A percentile compares a stretch with the other conserved stretches of the same genome.
Evolutionary conservation across 2,888 invertebrate species (phyloP).

Genomic region (Drosophila merina): DNA sequence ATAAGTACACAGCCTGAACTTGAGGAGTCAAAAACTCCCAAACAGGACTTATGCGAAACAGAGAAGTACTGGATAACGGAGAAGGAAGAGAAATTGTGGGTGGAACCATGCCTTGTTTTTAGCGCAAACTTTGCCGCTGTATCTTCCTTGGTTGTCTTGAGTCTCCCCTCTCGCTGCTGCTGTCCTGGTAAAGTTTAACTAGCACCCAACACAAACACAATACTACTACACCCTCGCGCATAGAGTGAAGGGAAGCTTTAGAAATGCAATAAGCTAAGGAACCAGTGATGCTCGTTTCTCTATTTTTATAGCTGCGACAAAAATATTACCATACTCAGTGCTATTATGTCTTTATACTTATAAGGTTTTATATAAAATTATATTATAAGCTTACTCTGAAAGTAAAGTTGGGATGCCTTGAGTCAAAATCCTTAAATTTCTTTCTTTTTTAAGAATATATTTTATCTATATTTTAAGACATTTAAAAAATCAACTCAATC

Average conservation of each 20-base stretch:
- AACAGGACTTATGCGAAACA: conserved; percentile 70
- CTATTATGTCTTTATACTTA: not conserved
- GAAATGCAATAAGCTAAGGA: conserved; percentile 32
- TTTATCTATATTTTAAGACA: too few relatives aligned
- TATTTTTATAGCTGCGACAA: too few relatives aligned
- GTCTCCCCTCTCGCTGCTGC: conserved; percentile 19
- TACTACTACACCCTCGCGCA: conserved; percentile 32
- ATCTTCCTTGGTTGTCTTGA: conserved; percentile 19
- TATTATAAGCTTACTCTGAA: too few relatives aligned
- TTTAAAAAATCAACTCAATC: too few relatives aligned
- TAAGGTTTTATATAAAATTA: too few relatives aligned
- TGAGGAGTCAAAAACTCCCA: conserved; percentile 79
- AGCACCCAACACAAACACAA: conserved; percentile 57
- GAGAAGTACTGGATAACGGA: not conserved
- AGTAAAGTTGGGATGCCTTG: too few relatives aligned
- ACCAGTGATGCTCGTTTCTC: conserved; percentile 9
- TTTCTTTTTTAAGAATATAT: too few relatives aligned
- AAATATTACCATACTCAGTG: too few relatives aligned
- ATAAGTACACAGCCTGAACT: conserved; percentile 57
- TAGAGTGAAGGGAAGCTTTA: conserved; percentile 23
- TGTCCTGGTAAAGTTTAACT: conserved; percentile 75
- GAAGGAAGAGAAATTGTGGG: conserved; percentile 6
- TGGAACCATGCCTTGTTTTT: conserved; percentile 54
- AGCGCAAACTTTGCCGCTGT: conserved; percentile 64
- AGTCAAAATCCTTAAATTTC: too few relatives aligned